Evolutionary conservation across 2,797 vertebrate genomes (phyloP).

Genomic region (Microchirus variegatus): DNA sequence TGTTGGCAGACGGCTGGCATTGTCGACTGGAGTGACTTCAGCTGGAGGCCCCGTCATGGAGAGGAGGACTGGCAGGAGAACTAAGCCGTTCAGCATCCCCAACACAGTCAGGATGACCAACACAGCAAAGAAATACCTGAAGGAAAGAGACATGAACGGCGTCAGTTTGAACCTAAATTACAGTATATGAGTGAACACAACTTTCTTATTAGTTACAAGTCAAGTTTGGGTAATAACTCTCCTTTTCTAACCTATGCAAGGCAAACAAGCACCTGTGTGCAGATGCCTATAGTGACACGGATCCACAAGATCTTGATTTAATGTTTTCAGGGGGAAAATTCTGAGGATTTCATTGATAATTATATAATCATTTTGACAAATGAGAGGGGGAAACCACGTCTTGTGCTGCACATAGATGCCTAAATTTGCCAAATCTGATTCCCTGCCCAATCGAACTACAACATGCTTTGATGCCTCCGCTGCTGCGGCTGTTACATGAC

Average conservation of each 20-base stretch:
- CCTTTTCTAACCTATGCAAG: too few species aligned
- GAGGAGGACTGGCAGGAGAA: constrained; percentile 93
- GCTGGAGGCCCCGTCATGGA: constrained; percentile 93
- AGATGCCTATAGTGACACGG: constrained; percentile 41
- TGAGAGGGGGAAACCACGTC: background rate
- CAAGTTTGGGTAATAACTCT: too few species aligned
- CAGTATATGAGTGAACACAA: too few species aligned
- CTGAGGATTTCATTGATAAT: too few species aligned
- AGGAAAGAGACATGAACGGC: background rate
- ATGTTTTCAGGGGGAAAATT: background rate
- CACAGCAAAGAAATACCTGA: constrained; percentile 96
- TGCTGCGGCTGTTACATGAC: constrained; percentile 65
- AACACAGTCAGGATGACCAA: constrained; percentile 92
- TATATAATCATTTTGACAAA: too few species aligned
- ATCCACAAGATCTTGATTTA: background rate
- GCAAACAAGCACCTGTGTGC: background rate
- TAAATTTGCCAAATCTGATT: too few species aligned
- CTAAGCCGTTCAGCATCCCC: constrained; percentile 94
- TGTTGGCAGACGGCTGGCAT: constrained; percentile 71
- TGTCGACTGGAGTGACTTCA: constrained; percentile 83
- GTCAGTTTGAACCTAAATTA: constrained; percentile 5
- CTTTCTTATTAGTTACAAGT: too few species aligned
- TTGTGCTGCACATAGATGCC: too few species aligned
- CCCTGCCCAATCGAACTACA: too few species aligned
- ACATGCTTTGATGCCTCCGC: constrained; percentile 75